phyloP scores from a whole-genome alignment of 2,113 vertebrate species.

The Plecotus auritus region DNA sequence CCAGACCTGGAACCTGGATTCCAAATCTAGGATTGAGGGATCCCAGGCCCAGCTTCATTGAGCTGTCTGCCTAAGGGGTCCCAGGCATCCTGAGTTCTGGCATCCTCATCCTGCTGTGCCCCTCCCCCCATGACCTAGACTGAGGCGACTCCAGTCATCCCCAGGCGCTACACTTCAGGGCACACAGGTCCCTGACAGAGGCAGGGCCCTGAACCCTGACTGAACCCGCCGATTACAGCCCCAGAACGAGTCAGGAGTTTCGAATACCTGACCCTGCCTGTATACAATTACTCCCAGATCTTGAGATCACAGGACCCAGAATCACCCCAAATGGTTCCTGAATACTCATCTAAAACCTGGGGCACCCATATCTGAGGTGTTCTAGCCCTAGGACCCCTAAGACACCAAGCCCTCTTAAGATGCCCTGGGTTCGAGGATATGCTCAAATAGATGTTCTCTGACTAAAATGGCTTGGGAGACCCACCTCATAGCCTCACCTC shows the following conservation, averaged over 20 bases:
- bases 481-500: not conserved
- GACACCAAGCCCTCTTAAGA: conserved; percentile 11
- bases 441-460: not conserved
- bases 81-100: conserved; percentile 35
- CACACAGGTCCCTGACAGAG: not conserved
- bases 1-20: conserved; percentile 47
- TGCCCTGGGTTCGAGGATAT: not conserved
- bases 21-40: conserved; percentile 29
- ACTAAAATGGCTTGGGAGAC: not conserved
- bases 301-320: conserved; percentile 9
- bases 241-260: conserved; percentile 27
- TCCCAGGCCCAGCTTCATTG: not conserved
- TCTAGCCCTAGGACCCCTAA: not conserved
- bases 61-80: not conserved
- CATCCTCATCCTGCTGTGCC: not conserved
- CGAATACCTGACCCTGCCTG: not conserved
- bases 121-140: not conserved
- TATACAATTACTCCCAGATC: not conserved
- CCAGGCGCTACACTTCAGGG: not conserved
- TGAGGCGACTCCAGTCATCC: not conserved
- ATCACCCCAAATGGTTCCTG: not conserved
- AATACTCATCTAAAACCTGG: not conserved
- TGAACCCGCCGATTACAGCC: not conserved
- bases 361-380: not conserved
- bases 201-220: not conserved